Percentiles rank a stretch among this genome's conserved stretches.
Evolutionary conservation across 2,113 vertebrate genomes (phyloP).

Genomic region (Cyprinus carpio): DNA sequence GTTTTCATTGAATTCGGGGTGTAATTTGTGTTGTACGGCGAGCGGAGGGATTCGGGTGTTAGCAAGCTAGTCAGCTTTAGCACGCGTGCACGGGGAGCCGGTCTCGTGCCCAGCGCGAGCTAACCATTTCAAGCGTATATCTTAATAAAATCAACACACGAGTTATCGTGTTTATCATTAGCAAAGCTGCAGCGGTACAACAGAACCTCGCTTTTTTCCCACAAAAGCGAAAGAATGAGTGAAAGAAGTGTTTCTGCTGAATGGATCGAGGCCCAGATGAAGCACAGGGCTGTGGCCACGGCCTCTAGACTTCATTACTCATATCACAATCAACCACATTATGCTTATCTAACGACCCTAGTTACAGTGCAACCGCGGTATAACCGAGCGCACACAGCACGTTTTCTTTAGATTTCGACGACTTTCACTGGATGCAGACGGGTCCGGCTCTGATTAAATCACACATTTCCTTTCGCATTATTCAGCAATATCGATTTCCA

Average conservation of each 20-base stretch:
- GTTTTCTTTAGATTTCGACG: not conserved
- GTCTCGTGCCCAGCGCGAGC: conserved; percentile 26
- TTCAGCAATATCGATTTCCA: conserved; percentile 13
- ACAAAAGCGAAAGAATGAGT: not conserved
- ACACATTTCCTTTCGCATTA: conserved; percentile 23
- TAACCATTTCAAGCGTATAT: not conserved
- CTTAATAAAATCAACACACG: not conserved
- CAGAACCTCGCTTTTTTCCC: too few species aligned
- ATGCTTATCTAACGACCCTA: not conserved
- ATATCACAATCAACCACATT: conserved; percentile 22
- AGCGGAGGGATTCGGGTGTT: not conserved
- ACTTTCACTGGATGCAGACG: not conserved
- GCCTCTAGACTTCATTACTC: conserved; percentile 13
- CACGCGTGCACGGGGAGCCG: conserved; percentile 41
- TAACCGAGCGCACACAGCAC: not conserved
- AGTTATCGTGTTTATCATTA: not conserved
- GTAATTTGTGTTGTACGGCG: not conserved
- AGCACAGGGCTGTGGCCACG: conserved; percentile 45
- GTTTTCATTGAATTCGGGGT: not conserved
- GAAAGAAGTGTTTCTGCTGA: not conserved
- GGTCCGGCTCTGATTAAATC: not conserved
- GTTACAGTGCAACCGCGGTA: not conserved
- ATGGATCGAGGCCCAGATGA: conserved; percentile 39
- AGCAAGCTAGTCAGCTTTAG: conserved; percentile 39
- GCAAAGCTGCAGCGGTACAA: not conserved